Evolutionary conservation across 2,888 invertebrate genomes (phyloP).

Genomic region (Phengaris alcon): DNA sequence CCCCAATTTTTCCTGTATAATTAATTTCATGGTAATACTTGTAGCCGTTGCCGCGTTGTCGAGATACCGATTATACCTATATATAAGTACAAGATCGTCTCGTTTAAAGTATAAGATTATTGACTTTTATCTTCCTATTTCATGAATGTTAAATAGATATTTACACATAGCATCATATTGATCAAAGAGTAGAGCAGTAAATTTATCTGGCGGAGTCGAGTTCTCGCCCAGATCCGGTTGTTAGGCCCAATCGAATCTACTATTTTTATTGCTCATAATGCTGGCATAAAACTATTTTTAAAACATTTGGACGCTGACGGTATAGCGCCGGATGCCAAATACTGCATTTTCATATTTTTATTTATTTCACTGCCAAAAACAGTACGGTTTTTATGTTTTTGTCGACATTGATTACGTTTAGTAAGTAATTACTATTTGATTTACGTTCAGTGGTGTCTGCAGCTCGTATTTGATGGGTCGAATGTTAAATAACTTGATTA

Average conservation of each 20-base stretch:
- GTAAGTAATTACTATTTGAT: neutral
- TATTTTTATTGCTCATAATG: conserved; percentile 70
- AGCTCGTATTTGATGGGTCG: too few species aligned
- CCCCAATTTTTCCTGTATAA: too few species aligned
- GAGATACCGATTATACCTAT: too few species aligned
- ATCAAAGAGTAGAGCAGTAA: conserved; percentile 71
- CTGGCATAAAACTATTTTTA: conserved; percentile 55
- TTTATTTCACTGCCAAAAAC: conserved; percentile 15
- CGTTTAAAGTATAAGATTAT: too few species aligned
- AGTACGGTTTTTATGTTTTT: neutral
- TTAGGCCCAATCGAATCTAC: conserved; percentile 64
- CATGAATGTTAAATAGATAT: too few species aligned
- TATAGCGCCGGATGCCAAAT: conserved; percentile 29
- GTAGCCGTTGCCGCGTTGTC: too few species aligned
- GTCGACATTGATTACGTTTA: neutral
- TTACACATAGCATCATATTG: conserved; percentile 41
- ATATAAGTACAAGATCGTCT: too few species aligned
- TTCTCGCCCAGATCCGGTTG: conserved; percentile 71
- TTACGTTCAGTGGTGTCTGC: neutral
- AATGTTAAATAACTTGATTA: too few species aligned
- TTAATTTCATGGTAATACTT: too few species aligned
- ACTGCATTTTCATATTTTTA: conserved; percentile 20
- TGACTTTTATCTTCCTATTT: too few species aligned
- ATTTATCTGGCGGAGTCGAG: conserved; percentile 58
- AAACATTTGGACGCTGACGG: conserved; percentile 37